These are phyloP conservation scores for Dendrocincla tyrannina DNA, from an alignment of 2,797 vertebrate genomes.

Conservation along the genomic window DNA sequence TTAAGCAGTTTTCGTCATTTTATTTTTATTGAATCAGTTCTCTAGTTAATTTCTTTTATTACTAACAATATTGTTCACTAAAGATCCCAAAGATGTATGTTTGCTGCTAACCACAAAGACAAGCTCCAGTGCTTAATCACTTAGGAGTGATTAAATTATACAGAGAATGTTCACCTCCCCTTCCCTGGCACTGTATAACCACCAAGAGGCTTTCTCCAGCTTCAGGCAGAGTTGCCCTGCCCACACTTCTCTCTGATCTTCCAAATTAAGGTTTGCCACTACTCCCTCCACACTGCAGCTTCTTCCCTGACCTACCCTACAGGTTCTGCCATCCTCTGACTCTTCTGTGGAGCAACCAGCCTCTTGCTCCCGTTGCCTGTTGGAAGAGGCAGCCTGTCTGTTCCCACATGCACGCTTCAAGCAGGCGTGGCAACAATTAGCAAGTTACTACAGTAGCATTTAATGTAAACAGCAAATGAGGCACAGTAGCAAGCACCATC, in stretches of 20 bases:
- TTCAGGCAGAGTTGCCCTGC: neutral
- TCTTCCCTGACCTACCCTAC: neutral
- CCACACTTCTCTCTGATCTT: neutral
- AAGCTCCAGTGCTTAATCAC: neutral
- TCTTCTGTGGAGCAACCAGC: neutral
- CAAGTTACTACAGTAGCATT: neutral
- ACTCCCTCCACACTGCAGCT: neutral
- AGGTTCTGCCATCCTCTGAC: neutral
- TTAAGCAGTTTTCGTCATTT: neutral
- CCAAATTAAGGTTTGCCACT: neutral
- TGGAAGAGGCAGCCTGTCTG: neutral
- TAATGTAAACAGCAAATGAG: constrained; percentile 45
- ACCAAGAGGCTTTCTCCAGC: neutral
- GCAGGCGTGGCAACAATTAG: neutral
- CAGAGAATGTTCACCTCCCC: neutral
- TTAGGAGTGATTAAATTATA: neutral
- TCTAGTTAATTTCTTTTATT: neutral
- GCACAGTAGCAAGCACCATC: constrained; percentile 37
- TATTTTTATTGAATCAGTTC: neutral
- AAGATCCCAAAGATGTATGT: neutral
- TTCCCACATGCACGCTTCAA: fast-evolving
- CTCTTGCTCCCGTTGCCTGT: neutral
- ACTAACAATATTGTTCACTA: neutral
- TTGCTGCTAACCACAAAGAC: neutral
- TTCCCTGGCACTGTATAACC: neutral